phyloP scores from a whole-genome alignment of 2,113 vertebrate genomes.

The Kryptolebias marmoratus region DNA sequence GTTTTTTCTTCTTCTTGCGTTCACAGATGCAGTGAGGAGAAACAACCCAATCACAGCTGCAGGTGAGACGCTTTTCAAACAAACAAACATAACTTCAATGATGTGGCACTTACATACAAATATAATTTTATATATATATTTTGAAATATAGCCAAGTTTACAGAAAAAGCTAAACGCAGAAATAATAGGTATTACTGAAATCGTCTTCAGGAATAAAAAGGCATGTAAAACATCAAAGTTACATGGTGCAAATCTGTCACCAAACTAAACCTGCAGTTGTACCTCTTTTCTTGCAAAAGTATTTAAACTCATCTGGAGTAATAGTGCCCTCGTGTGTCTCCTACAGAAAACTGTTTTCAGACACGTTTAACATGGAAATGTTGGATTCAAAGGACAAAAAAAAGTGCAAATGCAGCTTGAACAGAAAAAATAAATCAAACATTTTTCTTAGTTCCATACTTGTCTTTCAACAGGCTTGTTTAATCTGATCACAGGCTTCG shows the following conservation, averaged over 20 bases:
- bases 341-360: no score
- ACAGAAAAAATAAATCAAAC: background rate
- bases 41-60: background rate
- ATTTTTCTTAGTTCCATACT: background rate
- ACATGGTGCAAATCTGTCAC: background rate
- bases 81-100: no score
- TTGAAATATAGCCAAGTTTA: background rate
- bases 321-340: constrained; percentile 69
- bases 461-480: background rate
- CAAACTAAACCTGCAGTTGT: background rate
- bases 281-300: background rate
- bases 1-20: background rate
- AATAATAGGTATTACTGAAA: background rate
- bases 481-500: background rate
- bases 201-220: background rate
- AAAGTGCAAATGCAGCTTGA: constrained; percentile 18
- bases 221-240: background rate
- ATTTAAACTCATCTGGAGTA: background rate
- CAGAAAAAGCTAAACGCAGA: constrained; percentile 28
- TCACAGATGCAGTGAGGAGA: background rate
- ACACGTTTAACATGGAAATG: background rate
- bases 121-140: constrained; percentile 8
- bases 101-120: constrained; percentile 1
- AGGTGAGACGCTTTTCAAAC: background rate
- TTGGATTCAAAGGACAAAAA: background rate